Conservation (phyloP, 2,113 vertebrate species). For the Cynocephalus volans region DNA sequence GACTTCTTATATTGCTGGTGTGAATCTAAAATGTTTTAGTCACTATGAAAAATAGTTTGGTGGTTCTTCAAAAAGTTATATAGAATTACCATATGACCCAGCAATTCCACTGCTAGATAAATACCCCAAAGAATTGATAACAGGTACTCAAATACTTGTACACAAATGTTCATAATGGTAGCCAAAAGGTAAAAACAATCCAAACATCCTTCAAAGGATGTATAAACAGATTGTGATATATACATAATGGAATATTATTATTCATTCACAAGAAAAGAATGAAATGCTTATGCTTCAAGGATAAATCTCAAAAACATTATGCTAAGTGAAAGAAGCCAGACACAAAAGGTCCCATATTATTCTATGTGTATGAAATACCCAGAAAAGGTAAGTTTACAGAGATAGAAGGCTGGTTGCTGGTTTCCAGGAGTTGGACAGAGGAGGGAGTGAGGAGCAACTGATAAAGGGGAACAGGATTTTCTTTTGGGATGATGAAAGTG, state of each 20-base stretch:
- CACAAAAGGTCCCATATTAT: neutral
- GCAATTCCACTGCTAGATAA: neutral
- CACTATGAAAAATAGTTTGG: neutral
- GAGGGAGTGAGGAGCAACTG: neutral
- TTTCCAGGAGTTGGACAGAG: neutral
- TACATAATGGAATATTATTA: neutral
- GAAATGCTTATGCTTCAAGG: neutral
- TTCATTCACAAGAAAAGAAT: neutral
- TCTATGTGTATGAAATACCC: neutral
- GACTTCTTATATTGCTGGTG: neutral
- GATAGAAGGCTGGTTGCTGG: neutral
- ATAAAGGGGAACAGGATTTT: neutral
- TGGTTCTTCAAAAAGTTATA: slow-evolving; percentile 1
- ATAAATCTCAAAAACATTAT: neutral
- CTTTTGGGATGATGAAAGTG: neutral
- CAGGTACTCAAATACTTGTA: neutral
- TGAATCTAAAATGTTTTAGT: neutral
- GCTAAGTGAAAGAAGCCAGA: neutral
- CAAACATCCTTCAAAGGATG: neutral
- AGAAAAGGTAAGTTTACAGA: neutral
- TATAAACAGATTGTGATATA: neutral
- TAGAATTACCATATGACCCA: neutral
- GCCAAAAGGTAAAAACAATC: neutral
- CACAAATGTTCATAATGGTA: neutral
- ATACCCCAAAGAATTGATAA: neutral